Evolutionary conservation across 1,140 invertebrate species (phyloP).

Genomic region (Dreissena polymorpha): DNA sequence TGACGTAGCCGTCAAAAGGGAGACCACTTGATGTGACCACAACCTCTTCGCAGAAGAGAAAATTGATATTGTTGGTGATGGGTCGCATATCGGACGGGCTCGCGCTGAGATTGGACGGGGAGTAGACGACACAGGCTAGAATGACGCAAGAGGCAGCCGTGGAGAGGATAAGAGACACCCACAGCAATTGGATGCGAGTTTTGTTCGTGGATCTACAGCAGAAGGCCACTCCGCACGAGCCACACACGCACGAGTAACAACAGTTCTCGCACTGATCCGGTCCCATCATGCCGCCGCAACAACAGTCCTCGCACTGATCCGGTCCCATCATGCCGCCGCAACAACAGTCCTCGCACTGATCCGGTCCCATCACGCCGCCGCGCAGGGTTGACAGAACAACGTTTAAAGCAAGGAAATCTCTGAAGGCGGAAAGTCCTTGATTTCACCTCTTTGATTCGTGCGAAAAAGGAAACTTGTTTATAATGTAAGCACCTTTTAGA

Average conservation of each 20-base stretch:
- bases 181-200: constrained; percentile 27
- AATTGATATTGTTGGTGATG: constrained; percentile 27
- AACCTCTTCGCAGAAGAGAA: constrained; percentile 46
- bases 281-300: constrained; percentile 24
- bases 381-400: no score
- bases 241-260: neutral
- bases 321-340: no score
- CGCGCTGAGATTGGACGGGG: neutral
- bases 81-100: constrained; percentile 32
- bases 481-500: no score
- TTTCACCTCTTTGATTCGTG: no score
- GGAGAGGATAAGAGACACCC: constrained; percentile 26
- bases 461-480: no score
- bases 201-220: constrained; percentile 38
- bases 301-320: no score
- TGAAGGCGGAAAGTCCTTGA: no score
- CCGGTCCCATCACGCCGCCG: no score
- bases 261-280: constrained; percentile 27
- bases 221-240: constrained; percentile 1
- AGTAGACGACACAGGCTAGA: constrained; percentile 21
- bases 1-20: constrained; percentile 26
- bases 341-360: no score
- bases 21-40: constrained; percentile 26
- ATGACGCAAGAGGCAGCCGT: constrained; percentile 2
- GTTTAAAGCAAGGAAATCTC: no score